phyloP scores from a whole-genome alignment of 2,113 vertebrate genomes.

The Rhinolophus ferrumequinum region DNA sequence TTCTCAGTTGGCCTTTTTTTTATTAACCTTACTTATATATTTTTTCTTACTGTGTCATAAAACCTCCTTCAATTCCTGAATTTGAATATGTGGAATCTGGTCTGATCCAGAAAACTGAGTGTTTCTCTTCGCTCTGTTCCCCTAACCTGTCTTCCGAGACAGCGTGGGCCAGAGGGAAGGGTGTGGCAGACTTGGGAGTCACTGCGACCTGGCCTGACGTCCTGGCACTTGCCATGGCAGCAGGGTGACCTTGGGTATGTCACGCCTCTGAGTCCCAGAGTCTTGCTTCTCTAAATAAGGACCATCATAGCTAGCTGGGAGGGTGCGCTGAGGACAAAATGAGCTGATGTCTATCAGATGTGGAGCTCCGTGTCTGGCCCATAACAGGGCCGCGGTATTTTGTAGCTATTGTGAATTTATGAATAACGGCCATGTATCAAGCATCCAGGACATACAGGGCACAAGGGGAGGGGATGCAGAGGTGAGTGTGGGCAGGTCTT shows the following conservation, averaged over 20 bases:
- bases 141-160: neutral
- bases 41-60: neutral
- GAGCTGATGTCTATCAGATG: neutral
- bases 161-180: neutral
- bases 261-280: neutral
- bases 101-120: neutral
- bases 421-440: fast-evolving
- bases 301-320: neutral
- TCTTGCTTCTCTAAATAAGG: neutral
- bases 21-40: neutral
- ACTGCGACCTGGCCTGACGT: neutral
- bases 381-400: fast-evolving
- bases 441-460: fast-evolving
- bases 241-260: conserved; percentile 53
- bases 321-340: neutral
- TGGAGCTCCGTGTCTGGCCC: neutral
- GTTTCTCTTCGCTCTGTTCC: neutral
- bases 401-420: neutral
- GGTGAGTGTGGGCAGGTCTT: fast-evolving
- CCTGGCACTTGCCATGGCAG: neutral
- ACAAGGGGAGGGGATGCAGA: neutral
- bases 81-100: neutral
- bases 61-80: neutral
- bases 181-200: neutral
- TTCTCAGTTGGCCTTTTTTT: neutral